A percentile compares a stretch with the other conserved stretches of the same genome.
phyloP scores from a whole-genome alignment of 2,888 invertebrate species.

The Tachina fera region DNA sequence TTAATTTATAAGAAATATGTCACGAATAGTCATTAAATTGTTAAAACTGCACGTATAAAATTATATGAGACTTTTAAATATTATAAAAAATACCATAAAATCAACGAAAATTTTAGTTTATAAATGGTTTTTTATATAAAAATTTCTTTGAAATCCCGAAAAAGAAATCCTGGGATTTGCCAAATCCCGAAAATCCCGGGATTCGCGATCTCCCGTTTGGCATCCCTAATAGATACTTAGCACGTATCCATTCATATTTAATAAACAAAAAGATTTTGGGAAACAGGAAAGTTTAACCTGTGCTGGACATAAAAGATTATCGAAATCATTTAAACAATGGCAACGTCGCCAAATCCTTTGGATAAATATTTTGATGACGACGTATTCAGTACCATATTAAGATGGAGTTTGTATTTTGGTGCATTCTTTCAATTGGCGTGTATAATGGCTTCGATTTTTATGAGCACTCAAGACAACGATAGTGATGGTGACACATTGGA shows the following conservation, averaged over 20 bases:
- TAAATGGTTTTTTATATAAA: too few relatives aligned
- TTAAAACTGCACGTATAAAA: too few relatives aligned
- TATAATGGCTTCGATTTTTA: constrained; percentile 91
- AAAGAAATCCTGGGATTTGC: too few relatives aligned
- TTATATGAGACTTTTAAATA: too few relatives aligned
- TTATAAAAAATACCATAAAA: too few relatives aligned
- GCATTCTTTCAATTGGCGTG: constrained; percentile 94
- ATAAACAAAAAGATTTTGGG: constrained; percentile 22
- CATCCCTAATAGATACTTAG: too few relatives aligned
- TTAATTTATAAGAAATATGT: too few relatives aligned
- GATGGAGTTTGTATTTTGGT: constrained; percentile 92
- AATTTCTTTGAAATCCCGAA: too few relatives aligned
- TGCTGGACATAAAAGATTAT: neutral
- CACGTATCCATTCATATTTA: neutral
- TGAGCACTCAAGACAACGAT: constrained; percentile 82
- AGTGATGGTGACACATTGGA: constrained; percentile 73
- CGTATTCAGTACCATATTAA: constrained; percentile 88
- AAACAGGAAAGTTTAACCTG: neutral
- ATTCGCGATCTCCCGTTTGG: too few relatives aligned
- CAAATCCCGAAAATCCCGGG: too few relatives aligned
- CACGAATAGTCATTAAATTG: too few relatives aligned
- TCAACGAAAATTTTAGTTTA: too few relatives aligned
- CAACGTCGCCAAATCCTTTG: constrained; percentile 73
- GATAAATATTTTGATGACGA: constrained; percentile 85
- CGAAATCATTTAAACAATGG: constrained; percentile 38